phyloP scores from a whole-genome alignment of 2,797 vertebrate genomes.

The Huso huso region DNA sequence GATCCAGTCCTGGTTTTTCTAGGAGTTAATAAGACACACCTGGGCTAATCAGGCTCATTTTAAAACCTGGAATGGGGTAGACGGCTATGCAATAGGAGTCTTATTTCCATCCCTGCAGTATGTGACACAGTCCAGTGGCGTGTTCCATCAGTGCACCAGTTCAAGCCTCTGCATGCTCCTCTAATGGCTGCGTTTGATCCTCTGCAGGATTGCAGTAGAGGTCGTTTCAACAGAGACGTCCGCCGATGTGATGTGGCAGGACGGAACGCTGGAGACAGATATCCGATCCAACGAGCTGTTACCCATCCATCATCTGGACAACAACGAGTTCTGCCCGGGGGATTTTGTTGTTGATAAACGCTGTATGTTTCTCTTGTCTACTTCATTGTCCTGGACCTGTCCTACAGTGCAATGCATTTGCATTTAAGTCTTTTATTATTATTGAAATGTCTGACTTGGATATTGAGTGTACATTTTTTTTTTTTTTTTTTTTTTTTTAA shows the following conservation, averaged over 20 bases:
- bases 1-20: too few species aligned
- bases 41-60: too few species aligned
- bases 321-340: slow-evolving; percentile 94
- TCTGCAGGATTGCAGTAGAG: slow-evolving; percentile 84
- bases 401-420: neutral
- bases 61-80: too few species aligned
- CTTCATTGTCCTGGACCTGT: neutral
- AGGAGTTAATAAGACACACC: too few species aligned
- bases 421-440: neutral
- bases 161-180: neutral
- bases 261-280: slow-evolving; percentile 79
- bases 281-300: slow-evolving; percentile 91
- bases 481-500: too few species aligned
- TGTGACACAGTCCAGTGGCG: too few species aligned
- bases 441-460: too few species aligned
- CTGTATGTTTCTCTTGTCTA: slow-evolving; percentile 51
- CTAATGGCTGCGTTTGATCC: too few species aligned
- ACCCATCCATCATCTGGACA: slow-evolving; percentile 93
- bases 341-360: slow-evolving; percentile 96
- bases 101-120: too few species aligned
- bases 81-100: too few species aligned
- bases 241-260: slow-evolving; percentile 96
- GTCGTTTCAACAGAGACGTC: slow-evolving; percentile 92
- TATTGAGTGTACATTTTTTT: too few species aligned
- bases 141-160: neutral